phyloP scores from a whole-genome alignment of 1,140 invertebrate species.

The Planococcus citri region DNA sequence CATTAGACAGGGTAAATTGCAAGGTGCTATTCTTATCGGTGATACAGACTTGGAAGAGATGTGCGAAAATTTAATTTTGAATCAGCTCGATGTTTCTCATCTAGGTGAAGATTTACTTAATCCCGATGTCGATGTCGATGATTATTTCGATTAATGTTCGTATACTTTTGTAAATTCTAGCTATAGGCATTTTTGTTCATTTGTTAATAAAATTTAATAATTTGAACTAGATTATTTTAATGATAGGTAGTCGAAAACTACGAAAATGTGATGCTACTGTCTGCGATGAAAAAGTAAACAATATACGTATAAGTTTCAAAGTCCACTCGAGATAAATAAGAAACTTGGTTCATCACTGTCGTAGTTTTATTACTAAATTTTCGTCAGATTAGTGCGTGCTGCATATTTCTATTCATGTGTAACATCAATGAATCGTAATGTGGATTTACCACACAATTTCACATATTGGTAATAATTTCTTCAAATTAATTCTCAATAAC shows the following conservation, averaged over 20 bases:
- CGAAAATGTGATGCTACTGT: not conserved
- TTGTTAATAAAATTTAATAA: too few relatives aligned
- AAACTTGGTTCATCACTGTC: not conserved
- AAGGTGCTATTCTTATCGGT: slow-evolving; percentile 90
- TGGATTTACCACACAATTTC: not conserved
- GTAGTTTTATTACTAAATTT: not conserved
- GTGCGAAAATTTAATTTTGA: slow-evolving; percentile 94
- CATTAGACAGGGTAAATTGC: slow-evolving; percentile 66
- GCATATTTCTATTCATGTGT: not conserved
- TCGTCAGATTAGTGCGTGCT: not conserved
- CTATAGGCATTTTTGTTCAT: not conserved
- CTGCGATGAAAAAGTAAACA: not conserved
- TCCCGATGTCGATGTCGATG: slow-evolving; percentile 93
- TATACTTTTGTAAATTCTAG: not conserved
- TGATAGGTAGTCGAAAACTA: too few relatives aligned
- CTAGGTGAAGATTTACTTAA: slow-evolving; percentile 88
- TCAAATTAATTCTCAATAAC: not conserved
- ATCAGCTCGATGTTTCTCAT: slow-evolving; percentile 77
- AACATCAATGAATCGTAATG: not conserved
- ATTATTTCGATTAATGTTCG: slow-evolving; percentile 95
- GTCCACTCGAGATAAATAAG: not conserved
- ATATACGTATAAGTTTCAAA: not conserved
- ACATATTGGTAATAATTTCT: not conserved
- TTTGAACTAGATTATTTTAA: too few relatives aligned
- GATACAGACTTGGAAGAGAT: slow-evolving; percentile 97